A percentile compares a stretch with the other conserved stretches of the same genome.
These are phyloP conservation scores for Paramormyrops kingsleyae DNA, from an alignment of 2,113 vertebrate species.

Conservation along the genomic window DNA sequence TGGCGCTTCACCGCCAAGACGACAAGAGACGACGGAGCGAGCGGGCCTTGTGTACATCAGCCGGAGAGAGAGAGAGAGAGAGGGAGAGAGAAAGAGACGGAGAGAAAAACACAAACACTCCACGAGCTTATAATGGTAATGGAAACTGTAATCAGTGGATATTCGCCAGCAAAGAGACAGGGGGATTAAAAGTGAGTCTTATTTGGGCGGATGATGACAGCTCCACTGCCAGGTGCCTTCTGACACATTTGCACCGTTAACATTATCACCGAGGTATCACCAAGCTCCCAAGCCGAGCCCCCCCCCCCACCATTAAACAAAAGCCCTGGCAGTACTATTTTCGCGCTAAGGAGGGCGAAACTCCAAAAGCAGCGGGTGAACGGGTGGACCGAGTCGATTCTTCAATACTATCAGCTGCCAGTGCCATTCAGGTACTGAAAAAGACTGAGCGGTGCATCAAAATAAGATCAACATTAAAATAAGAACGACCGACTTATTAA, in stretches of 20 bases:
- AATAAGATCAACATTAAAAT: background rate
- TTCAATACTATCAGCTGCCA: background rate
- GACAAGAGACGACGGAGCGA: constrained; percentile 32
- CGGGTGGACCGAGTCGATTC: background rate
- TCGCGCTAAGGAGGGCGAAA: background rate
- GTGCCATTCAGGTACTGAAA: background rate
- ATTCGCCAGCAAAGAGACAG: constrained; percentile 36
- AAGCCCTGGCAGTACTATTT: background rate
- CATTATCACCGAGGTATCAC: constrained; percentile 32
- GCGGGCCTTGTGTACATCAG: constrained; percentile 18
- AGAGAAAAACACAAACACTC: constrained; percentile 57
- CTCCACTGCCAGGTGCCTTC: constrained; percentile 30
- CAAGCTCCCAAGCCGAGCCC: constrained; percentile 40
- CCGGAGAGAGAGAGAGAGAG: constrained; percentile 42
- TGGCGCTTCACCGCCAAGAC: constrained; percentile 45
- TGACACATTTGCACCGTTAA: constrained; percentile 62
- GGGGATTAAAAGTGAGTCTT: constrained; percentile 50
- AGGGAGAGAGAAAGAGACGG: constrained; percentile 23
- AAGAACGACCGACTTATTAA: background rate
- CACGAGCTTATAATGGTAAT: constrained; percentile 45
- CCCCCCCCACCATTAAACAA: background rate
- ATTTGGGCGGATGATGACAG: constrained; percentile 46
- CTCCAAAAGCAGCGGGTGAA: background rate
- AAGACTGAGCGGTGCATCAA: background rate
- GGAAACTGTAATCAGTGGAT: constrained; percentile 43